phyloP scores from a whole-genome alignment of 37 sponge, comb jelly and placozoan genomes.

The Eunapius fragilis region DNA sequence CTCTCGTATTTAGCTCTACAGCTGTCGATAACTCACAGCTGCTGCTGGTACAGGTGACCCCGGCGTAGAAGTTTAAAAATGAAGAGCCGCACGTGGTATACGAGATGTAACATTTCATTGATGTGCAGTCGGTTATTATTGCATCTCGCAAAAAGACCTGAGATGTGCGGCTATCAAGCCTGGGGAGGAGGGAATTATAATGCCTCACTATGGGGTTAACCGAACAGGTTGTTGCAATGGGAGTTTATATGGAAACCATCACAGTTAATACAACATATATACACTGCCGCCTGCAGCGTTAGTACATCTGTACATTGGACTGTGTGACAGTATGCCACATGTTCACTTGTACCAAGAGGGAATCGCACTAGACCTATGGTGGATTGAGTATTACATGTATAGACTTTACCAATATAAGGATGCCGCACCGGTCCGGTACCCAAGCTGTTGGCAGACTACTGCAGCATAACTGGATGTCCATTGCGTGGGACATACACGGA shows the following conservation, averaged over 20 bases:
- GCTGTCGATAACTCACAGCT: not conserved
- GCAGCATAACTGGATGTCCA: conserved; percentile 17
- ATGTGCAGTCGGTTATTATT: not conserved
- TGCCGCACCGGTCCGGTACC: conserved; percentile 17
- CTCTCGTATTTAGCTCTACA: no score
- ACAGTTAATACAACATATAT: no score
- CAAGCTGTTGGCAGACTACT: conserved; percentile 7
- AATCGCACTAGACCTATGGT: not conserved
- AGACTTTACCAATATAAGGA: not conserved
- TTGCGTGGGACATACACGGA: not conserved
- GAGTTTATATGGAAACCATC: no score
- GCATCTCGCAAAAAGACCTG: not conserved
- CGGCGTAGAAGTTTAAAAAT: not conserved
- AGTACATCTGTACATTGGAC: no score
- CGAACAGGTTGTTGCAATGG: no score
- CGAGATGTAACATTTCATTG: not conserved
- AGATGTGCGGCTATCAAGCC: not conserved
- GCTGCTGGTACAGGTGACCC: not conserved
- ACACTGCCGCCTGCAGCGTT: no score
- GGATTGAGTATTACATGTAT: not conserved
- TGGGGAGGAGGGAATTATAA: not conserved
- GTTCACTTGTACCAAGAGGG: no score
- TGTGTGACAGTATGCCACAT: no score
- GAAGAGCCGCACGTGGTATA: not conserved
- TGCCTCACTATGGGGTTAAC: no score